Evolutionary conservation across 2,113 vertebrate genomes (phyloP).

Genomic region (Phalacrocorax carbo): DNA sequence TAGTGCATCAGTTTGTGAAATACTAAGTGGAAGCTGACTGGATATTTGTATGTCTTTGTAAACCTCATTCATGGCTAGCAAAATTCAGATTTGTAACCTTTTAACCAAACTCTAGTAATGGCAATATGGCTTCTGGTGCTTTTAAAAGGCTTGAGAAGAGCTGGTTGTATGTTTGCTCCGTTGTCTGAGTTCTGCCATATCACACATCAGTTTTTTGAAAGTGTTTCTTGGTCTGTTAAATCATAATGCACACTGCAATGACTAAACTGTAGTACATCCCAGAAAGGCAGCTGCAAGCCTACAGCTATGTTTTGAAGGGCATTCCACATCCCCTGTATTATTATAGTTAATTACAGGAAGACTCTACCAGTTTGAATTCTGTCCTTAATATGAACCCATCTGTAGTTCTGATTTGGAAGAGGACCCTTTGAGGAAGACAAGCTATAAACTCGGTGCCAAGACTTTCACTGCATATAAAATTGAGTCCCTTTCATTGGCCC

Average conservation of each 20-base stretch:
- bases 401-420: slow-evolving; percentile 47
- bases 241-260: not conserved
- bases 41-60: not conserved
- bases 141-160: not conserved
- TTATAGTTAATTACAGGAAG: slow-evolving; percentile 31
- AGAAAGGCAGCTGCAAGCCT: slow-evolving; percentile 9
- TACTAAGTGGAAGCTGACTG: not conserved
- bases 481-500: not conserved
- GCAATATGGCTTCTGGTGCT: not conserved
- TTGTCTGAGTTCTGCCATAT: not conserved
- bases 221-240: not conserved
- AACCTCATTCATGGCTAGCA: not conserved
- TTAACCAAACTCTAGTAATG: not conserved
- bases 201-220: not conserved
- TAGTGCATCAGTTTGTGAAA: not conserved
- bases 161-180: not conserved
- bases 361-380: not conserved
- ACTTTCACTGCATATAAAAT: slow-evolving; percentile 16
- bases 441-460: slow-evolving; percentile 14
- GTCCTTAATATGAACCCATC: not conserved
- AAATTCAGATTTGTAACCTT: not conserved
- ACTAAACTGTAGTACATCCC: not conserved
- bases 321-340: not conserved
- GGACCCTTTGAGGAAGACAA: not conserved
- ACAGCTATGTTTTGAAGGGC: slow-evolving; percentile 2